Percentiles rank a stretch among this genome's conserved stretches.
Conservation (phyloP, 2,113 vertebrate genomes). For the Caracal caracal region DNA sequence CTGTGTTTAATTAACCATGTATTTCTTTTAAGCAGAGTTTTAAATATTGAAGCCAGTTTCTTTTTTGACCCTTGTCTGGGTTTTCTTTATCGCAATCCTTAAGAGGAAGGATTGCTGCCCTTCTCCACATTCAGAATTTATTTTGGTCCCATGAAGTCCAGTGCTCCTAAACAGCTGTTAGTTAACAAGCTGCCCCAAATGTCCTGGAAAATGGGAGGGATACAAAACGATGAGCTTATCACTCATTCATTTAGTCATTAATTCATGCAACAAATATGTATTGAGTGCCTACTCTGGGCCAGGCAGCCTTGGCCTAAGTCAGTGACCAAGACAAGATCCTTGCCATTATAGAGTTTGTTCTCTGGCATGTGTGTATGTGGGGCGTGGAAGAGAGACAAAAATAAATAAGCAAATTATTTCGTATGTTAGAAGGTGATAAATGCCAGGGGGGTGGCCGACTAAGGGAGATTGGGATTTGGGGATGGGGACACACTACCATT, state of each 20-base stretch:
- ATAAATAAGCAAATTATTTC: slow-evolving; percentile 53
- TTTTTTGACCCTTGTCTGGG: not conserved
- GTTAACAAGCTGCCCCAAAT: slow-evolving; percentile 48
- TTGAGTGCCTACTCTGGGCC: slow-evolving; percentile 20
- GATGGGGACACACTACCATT: not conserved
- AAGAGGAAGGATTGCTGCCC: not conserved
- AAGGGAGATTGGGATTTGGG: not conserved
- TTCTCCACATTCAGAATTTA: slow-evolving; percentile 42
- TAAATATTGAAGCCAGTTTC: not conserved
- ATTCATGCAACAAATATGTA: slow-evolving; percentile 68
- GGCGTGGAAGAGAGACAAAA: slow-evolving; percentile 37
- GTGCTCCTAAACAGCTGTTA: slow-evolving; percentile 25
- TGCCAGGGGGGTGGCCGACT: not conserved
- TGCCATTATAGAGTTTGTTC: not conserved
- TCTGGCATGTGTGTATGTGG: slow-evolving; percentile 16
- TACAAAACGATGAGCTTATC: slow-evolving; percentile 4
- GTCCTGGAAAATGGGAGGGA: slow-evolving; percentile 24
- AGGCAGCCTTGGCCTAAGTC: not conserved
- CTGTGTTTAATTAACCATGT: not conserved
- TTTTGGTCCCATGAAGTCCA: slow-evolving; percentile 49
- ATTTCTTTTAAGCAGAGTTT: slow-evolving; percentile 23
- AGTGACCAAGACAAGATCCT: slow-evolving; percentile 4
- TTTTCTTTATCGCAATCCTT: slow-evolving; percentile 1
- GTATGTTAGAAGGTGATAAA: slow-evolving; percentile 22
- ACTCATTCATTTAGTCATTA: slow-evolving; percentile 43